phyloP scores from a whole-genome alignment of 1,140 invertebrate genomes.

The Drosophila jambulina region DNA sequence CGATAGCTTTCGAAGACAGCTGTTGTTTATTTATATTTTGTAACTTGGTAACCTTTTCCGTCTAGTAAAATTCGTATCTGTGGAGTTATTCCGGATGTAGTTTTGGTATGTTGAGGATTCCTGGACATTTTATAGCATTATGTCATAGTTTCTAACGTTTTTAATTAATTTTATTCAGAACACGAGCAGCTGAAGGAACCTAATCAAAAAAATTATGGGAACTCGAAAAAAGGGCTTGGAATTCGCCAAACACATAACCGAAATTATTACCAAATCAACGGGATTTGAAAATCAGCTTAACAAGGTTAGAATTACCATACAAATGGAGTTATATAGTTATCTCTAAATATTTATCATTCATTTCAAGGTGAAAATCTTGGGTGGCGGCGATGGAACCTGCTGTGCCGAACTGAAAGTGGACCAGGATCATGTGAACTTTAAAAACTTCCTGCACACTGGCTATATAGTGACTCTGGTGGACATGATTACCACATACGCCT shows the following conservation, averaged over 20 bases:
- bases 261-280: conserved; percentile 70
- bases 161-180: neutral
- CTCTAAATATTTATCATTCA: neutral
- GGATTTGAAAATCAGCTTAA: conserved; percentile 11
- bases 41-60: neutral
- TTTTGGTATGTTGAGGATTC: neutral
- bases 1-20: conserved; percentile 6
- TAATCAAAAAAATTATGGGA: conserved; percentile 45
- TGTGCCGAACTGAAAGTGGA: conserved; percentile 91
- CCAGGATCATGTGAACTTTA: conserved; percentile 91
- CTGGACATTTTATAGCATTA: neutral
- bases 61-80: neutral
- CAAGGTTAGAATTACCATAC: neutral
- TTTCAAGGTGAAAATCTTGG: conserved; percentile 88
- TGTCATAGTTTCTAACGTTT: neutral
- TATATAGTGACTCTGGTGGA: conserved; percentile 93
- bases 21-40: conserved; percentile 11
- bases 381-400: conserved; percentile 89
- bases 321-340: neutral
- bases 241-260: conserved; percentile 74
- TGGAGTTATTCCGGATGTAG: neutral
- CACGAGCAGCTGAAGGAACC: neutral
- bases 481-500: conserved; percentile 92
- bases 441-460: conserved; percentile 93
- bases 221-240: conserved; percentile 74